Percentiles rank a stretch among this genome's conserved stretches.
Evolutionary conservation across 2,113 vertebrate species (phyloP).

Genomic region (cat (Felis catus)): F.catus_Fca126_mat1.0 CM031428.1:28861001-28861500

Average conservation of each 20-base stretch:
- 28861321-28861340: background rate
- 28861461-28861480: background rate
- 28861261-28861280: background rate
- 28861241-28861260: constrained; percentile 46
- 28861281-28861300: background rate
- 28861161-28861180: constrained; percentile 17
- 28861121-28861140: background rate
- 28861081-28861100: background rate
- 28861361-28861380: background rate
- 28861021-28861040: background rate
- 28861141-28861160: constrained; percentile 26
- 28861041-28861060: background rate
- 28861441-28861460: background rate
- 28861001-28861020: background rate
- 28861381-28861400: background rate
- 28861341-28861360: constrained; percentile 28
- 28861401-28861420: constrained; percentile 17
- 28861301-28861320: background rate
- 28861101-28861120: background rate
- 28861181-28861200: constrained; percentile 36
- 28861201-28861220: constrained; percentile 43
- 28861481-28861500: background rate
- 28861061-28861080: background rate
- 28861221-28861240: constrained; percentile 33
- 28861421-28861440: background rate